Base-by-base conservation (phyloP, 2,113 vertebrate species). In the Solea senegalensis region DNA sequence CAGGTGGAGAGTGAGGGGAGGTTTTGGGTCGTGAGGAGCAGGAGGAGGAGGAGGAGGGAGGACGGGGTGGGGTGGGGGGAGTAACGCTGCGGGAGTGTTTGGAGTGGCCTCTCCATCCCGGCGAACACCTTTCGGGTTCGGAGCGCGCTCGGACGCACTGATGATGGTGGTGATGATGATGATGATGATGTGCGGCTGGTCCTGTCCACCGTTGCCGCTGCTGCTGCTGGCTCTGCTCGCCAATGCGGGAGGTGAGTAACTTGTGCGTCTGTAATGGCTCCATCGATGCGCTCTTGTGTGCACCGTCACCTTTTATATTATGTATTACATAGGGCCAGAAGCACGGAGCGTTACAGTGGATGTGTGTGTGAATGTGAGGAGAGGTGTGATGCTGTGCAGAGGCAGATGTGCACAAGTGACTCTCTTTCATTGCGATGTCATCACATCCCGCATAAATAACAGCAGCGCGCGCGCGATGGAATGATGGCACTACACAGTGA, bases 171-270 rank as follows among this genome's bases (percentile, higher is more conserved):
- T 27, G 51, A 13, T 12, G 51, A 34, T 34, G 34, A 34, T 34
- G 34, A 82, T 16, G 83, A 92, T 88, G 89, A 92, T 85, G 90
- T 90, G 89, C 83, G 81, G 80, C 72, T 53, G 88, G 82, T 82
- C 76, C 86, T 85, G 72, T 71, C 85, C 46, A 9, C 49, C 13
- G 79, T 79, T 76, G 85, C 87, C 74, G 78, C 85, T 84, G 85
- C 83, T 89, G 82, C 82, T 89, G 79, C 72, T 93, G 74, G 87
- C 78, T 64, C 76, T 94, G 63, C 89, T 94, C 92, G 89, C 92
- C 90, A 91, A 91, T 83, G 90, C 85, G 69, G 84, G 90, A 91
- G 91, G 94, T 94, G 87, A 94, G 94, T 91, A 81, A 83, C 70
- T 77, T 75, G 56, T 80, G 69, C 60, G 53, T 58, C 34, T 66